A percentile compares a stretch with the other conserved stretches of the same genome.
These are phyloP conservation scores for Acanthopleura granulata DNA, from an alignment of 2,888 invertebrate species.

Conservation along the genomic window DNA sequence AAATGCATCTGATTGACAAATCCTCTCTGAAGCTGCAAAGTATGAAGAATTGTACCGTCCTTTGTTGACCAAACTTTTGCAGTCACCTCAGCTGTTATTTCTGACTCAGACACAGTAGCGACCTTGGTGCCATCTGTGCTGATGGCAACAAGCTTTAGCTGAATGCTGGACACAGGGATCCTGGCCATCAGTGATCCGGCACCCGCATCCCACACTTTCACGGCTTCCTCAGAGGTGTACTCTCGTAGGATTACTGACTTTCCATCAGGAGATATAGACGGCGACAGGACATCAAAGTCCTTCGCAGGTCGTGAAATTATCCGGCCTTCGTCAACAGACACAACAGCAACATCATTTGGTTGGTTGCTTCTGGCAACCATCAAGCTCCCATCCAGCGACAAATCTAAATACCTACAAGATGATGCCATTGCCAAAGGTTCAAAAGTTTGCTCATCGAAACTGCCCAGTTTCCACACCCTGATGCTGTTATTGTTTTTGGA, in stretches of 20 bases:
- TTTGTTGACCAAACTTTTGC: slow-evolving; percentile 23
- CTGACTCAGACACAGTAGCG: slow-evolving; percentile 28
- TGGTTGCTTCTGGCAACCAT: slow-evolving; percentile 37
- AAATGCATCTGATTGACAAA: slow-evolving; percentile 17
- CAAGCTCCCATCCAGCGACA: slow-evolving; percentile 28
- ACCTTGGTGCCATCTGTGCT: slow-evolving; percentile 24
- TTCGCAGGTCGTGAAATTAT: slow-evolving; percentile 31
- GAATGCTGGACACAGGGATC: slow-evolving; percentile 36
- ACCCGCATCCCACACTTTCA: slow-evolving; percentile 40
- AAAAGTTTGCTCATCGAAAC: slow-evolving; percentile 28
- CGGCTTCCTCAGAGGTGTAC: slow-evolving; percentile 32
- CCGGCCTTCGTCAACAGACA: slow-evolving; percentile 35
- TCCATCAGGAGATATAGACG: slow-evolving; percentile 39
- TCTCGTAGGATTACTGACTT: slow-evolving; percentile 41
- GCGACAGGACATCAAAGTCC: slow-evolving; percentile 38
- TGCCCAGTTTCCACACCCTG: slow-evolving; percentile 36
- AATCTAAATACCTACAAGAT: slow-evolving; percentile 37
- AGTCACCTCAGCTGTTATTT: slow-evolving; percentile 21
- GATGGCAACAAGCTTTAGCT: slow-evolving; percentile 34
- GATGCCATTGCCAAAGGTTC: slow-evolving; percentile 38
- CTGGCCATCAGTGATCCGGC: slow-evolving; percentile 30
- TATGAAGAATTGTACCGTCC: slow-evolving; percentile 20
- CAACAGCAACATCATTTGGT: slow-evolving; percentile 36
- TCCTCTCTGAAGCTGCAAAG: slow-evolving; percentile 13
- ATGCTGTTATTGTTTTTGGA: slow-evolving; percentile 36